Conservation (phyloP, 2,888 invertebrate species). For the Polyommatus icarus region DNA sequence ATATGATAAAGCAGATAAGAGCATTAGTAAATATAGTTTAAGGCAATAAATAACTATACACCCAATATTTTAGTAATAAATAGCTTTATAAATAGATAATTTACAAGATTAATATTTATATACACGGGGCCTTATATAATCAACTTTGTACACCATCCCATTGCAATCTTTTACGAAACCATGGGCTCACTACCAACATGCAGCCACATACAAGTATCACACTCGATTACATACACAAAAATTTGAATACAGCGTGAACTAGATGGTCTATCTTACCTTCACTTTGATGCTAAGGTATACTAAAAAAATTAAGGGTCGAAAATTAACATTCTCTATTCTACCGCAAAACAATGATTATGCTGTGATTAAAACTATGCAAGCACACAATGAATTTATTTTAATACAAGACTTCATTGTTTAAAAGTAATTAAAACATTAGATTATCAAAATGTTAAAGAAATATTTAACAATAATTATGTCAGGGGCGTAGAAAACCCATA, state of each 20-base stretch:
- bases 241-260: neutral
- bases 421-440: too few species aligned
- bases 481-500: too few species aligned
- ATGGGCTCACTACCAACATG: neutral
- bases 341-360: too few species aligned
- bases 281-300: neutral
- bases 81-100: too few species aligned
- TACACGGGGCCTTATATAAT: neutral
- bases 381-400: too few species aligned
- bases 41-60: neutral
- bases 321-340: too few species aligned
- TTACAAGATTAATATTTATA: too few species aligned
- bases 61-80: neutral
- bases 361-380: too few species aligned
- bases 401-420: too few species aligned
- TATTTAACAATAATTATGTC: too few species aligned
- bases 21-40: neutral
- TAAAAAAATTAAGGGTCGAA: too few species aligned
- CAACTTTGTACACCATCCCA: slow-evolving; percentile 6
- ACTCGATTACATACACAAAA: neutral
- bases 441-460: too few species aligned
- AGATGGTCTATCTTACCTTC: neutral
- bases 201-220: neutral
- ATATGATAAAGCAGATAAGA: slow-evolving; percentile 1
- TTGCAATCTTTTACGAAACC: neutral